phyloP scores from a whole-genome alignment of 2,797 vertebrate genomes.

The Cirrhinus molitorella region DNA sequence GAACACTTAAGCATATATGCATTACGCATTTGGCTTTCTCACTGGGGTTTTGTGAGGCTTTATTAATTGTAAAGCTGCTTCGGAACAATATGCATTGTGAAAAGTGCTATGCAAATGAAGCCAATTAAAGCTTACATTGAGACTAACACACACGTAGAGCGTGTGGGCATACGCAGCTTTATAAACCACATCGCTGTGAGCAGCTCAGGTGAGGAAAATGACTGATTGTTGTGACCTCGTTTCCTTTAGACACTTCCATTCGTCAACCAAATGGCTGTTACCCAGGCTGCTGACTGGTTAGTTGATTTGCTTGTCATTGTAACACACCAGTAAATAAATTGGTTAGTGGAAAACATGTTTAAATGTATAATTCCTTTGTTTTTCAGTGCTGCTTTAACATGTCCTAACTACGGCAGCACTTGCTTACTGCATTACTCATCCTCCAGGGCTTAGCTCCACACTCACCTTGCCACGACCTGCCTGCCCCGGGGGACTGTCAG shows the following conservation, averaged over 20 bases:
- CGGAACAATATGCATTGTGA: neutral
- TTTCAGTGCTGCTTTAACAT: neutral
- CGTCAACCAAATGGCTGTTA: slow-evolving; percentile 5
- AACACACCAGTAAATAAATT: neutral
- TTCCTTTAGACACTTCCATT: slow-evolving; percentile 30
- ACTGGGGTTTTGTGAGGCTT: neutral
- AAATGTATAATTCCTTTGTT: neutral
- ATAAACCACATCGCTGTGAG: slow-evolving; percentile 9
- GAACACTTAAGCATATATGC: neutral
- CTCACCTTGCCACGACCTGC: slow-evolving; percentile 83
- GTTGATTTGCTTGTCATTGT: slow-evolving; percentile 21
- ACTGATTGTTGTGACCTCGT: slow-evolving; percentile 33
- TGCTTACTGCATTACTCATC: slow-evolving; percentile 28
- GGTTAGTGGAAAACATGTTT: slow-evolving; percentile 1
- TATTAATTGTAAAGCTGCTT: neutral
- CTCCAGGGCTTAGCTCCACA: slow-evolving; percentile 29
- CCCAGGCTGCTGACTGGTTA: slow-evolving; percentile 15
- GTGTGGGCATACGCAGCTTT: neutral
- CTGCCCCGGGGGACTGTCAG: slow-evolving; percentile 77
- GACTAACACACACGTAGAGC: neutral
- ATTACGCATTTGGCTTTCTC: neutral
- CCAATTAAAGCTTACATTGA: slow-evolving; percentile 10
- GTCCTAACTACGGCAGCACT: neutral
- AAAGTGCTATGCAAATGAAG: neutral
- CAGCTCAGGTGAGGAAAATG: slow-evolving; percentile 32